These are phyloP conservation scores for Standfussiana lucernea DNA, from an alignment of 2,888 invertebrate species.

Conservation along the genomic window DNA sequence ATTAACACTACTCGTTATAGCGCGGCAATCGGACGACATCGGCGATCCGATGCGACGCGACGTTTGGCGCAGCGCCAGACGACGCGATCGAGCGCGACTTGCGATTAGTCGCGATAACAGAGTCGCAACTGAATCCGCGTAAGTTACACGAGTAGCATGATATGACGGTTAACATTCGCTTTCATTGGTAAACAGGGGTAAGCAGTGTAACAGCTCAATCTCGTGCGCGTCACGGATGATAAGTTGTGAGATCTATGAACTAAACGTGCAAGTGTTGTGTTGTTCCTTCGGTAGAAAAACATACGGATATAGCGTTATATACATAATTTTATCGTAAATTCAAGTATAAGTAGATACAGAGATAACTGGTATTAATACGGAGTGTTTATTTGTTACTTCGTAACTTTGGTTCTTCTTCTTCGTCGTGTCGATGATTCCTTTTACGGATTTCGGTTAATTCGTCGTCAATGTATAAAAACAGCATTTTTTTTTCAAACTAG, in stretches of 20 bases:
- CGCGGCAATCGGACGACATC: conserved; percentile 20
- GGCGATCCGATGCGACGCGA: conserved; percentile 8
- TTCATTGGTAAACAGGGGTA: conserved; percentile 16
- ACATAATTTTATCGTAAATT: conserved; percentile 7
- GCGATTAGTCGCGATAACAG: conserved; percentile 32
- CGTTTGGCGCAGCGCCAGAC: conserved; percentile 27
- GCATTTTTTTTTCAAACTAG: neutral
- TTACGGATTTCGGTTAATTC: neutral
- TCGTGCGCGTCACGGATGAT: conserved; percentile 27
- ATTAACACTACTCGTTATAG: conserved; percentile 33
- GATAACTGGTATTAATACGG: neutral
- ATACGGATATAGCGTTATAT: neutral
- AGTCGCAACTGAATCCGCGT: conserved; percentile 29
- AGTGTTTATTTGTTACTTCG: neutral
- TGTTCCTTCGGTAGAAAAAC: neutral
- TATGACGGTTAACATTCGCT: conserved; percentile 8
- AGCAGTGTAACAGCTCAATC: conserved; percentile 38
- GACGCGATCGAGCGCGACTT: conserved; percentile 29
- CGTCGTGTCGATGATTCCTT: too few species aligned
- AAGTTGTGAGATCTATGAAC: conserved; percentile 10
- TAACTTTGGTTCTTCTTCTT: too few species aligned
- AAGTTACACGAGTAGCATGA: conserved; percentile 9
- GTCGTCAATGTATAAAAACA: neutral
- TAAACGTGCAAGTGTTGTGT: neutral
- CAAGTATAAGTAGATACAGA: neutral